These are phyloP conservation scores for Leptodirus hochenwartii DNA, from an alignment of 2,888 invertebrate species.

Conservation along the genomic window DNA sequence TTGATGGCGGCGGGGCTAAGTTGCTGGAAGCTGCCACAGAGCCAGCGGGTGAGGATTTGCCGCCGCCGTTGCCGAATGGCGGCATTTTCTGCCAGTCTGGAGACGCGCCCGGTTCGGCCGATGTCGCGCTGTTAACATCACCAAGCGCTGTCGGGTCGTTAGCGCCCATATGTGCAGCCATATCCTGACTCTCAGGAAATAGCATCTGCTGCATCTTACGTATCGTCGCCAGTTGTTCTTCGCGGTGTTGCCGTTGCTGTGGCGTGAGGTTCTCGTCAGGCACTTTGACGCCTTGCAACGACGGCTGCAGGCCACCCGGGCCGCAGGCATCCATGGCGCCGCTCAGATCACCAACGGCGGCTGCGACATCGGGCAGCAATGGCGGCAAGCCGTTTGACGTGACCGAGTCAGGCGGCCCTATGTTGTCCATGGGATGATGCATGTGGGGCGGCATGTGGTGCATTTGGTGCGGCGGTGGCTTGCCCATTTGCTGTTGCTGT, in stretches of 20 bases:
- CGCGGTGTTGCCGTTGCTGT: conserved; percentile 84
- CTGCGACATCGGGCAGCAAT: conserved; percentile 24
- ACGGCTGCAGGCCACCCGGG: conserved; percentile 37
- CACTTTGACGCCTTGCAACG: conserved; percentile 63
- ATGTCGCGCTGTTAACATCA: conserved; percentile 5
- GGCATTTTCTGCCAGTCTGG: not conserved
- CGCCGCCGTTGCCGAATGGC: not conserved
- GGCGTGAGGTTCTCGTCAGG: conserved; percentile 93
- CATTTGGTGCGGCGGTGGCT: too few species aligned
- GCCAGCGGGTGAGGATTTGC: too few species aligned
- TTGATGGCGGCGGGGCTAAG: too few species aligned
- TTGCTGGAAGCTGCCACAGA: too few species aligned
- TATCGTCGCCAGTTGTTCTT: conserved; percentile 80
- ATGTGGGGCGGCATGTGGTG: too few species aligned
- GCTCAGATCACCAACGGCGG: too few species aligned
- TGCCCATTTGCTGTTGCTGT: too few species aligned
- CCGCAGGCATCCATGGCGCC: conserved; percentile 32
- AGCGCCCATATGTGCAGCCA: conserved; percentile 18
- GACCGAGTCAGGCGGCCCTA: too few species aligned
- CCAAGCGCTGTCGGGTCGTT: conserved; percentile 7
- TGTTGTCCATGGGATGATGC: too few species aligned
- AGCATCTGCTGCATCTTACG: conserved; percentile 85
- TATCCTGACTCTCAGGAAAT: conserved; percentile 56
- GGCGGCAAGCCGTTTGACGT: conserved; percentile 27
- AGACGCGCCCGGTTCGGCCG: conserved; percentile 6